phyloP scores from a whole-genome alignment of 2,113 vertebrate species.

The Asarcornis scutulata region DNA sequence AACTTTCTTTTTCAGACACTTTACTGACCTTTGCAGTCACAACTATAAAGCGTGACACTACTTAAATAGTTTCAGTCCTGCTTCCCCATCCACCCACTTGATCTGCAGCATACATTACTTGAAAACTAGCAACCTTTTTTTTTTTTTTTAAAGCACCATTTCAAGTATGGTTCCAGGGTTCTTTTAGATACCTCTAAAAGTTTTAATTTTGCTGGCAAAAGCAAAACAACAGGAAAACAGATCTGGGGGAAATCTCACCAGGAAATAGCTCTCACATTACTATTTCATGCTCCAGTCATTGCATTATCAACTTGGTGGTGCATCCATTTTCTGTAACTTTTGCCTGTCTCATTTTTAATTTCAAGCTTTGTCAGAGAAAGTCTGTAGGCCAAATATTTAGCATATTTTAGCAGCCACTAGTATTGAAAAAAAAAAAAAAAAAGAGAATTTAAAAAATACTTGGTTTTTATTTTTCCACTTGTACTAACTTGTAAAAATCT shows the following conservation, averaged over 20 bases:
- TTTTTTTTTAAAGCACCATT: neutral
- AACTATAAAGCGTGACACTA: slow-evolving; percentile 4
- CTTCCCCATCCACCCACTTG: neutral
- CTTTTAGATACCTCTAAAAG: neutral
- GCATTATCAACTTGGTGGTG: neutral
- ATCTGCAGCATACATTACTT: neutral
- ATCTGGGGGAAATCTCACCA: neutral
- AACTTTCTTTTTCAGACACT: neutral
- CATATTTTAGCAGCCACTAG: neutral
- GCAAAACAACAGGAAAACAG: too few species aligned
- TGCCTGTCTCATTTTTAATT: neutral
- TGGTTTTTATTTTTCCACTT: neutral
- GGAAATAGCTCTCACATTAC: neutral
- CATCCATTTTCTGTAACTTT: neutral
- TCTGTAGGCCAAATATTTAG: neutral
- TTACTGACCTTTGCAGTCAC: slow-evolving; percentile 26
- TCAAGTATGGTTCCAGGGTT: neutral
- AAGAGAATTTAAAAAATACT: too few species aligned
- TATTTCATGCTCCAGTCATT: neutral
- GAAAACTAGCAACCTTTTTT: neutral
- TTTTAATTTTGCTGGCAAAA: neutral
- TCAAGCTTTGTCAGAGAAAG: neutral
- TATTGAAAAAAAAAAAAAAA: neutral
- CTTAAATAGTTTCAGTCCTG: slow-evolving; percentile 17
- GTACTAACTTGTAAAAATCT: neutral